A percentile compares a stretch with the other conserved stretches of the same genome.
Conservation (phyloP, 1,140 invertebrate genomes). For the Drosophila carrolli region DNA sequence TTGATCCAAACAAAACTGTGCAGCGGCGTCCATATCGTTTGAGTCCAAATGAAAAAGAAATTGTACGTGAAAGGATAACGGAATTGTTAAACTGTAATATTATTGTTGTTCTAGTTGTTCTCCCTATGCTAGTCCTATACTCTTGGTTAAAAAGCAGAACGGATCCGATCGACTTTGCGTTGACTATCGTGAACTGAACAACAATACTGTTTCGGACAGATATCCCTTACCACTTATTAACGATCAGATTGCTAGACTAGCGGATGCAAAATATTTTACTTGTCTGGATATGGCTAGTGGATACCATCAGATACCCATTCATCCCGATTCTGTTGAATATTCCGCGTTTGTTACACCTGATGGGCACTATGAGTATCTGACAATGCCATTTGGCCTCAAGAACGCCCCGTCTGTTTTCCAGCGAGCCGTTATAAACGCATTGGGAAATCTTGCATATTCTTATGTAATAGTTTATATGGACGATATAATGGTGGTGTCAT, state of each 20-base stretch:
- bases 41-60: constrained; percentile 14
- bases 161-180: constrained; percentile 4
- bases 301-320: neutral
- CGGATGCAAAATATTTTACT: constrained; percentile 9
- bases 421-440: constrained; percentile 5
- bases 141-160: constrained; percentile 19
- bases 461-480: constrained; percentile 1
- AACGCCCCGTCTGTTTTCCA: constrained; percentile 3
- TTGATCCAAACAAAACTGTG: no score
- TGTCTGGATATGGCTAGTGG: neutral
- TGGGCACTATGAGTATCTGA: constrained; percentile 4
- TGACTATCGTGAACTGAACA: constrained; percentile 19
- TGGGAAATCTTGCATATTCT: neutral
- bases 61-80: constrained; percentile 2
- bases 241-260: constrained; percentile 11
- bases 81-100: constrained; percentile 25
- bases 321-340: constrained; percentile 1
- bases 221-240: constrained; percentile 13
- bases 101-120: constrained; percentile 9
- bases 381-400: constrained; percentile 2
- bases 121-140: constrained; percentile 14
- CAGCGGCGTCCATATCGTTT: constrained; percentile 9
- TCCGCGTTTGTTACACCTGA: neutral
- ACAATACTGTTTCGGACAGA: constrained; percentile 13
- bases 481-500: no score